Conservation (phyloP, 2,797 vertebrate genomes). For the Ptychobarbus kaznakovi region DNA sequence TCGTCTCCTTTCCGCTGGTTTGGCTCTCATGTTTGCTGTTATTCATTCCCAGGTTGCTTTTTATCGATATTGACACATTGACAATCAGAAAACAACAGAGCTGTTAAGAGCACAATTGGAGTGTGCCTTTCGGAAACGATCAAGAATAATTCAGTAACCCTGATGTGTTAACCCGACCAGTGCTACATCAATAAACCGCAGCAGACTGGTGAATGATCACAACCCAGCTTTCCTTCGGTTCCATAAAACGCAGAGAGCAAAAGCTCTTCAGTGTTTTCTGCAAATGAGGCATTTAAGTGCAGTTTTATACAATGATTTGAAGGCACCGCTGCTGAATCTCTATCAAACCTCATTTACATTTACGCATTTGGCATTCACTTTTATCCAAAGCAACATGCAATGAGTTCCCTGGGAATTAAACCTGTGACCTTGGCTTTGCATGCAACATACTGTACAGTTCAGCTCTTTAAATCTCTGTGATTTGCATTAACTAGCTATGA, state of each 20-base stretch:
- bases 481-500: constrained; percentile 18
- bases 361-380: background rate
- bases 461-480: background rate
- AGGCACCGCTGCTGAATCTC: background rate
- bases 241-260: background rate
- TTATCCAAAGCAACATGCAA: background rate
- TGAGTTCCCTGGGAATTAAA: background rate
- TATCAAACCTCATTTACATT: constrained; percentile 3
- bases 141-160: background rate
- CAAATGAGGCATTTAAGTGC: constrained; percentile 39
- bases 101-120: background rate
- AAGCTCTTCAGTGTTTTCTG: constrained; percentile 27
- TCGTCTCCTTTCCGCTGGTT: background rate
- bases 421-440: background rate
- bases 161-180: constrained; percentile 3
- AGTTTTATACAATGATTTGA: background rate
- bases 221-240: constrained; percentile 12
- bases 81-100: constrained; percentile 15
- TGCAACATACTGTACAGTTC: background rate
- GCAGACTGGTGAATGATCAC: constrained; percentile 5
- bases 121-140: background rate
- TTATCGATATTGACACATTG: constrained; percentile 4
- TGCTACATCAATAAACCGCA: constrained; percentile 17
- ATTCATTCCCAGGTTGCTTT: background rate
- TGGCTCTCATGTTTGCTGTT: background rate